phyloP scores from a whole-genome alignment of 2,113 vertebrate species.

The Hydrolagus affinis region DNA sequence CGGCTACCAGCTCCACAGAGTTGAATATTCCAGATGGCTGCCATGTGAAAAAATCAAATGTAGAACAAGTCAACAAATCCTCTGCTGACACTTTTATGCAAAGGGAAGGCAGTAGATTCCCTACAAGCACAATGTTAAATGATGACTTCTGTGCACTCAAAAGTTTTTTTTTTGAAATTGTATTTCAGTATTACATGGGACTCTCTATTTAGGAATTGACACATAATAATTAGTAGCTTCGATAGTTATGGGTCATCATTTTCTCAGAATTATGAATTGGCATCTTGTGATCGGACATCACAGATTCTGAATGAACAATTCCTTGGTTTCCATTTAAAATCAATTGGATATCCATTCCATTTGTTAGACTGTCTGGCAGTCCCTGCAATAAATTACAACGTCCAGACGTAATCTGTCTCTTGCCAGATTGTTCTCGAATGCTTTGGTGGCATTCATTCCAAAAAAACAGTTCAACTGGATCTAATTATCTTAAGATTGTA shows the following conservation, averaged over 20 bases:
- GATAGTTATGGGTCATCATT: too few relatives aligned
- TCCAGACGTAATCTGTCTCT: background rate
- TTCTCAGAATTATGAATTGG: too few relatives aligned
- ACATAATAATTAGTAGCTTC: too few relatives aligned
- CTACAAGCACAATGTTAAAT: background rate
- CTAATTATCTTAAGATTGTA: background rate
- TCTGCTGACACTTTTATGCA: background rate
- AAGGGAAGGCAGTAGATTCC: too few relatives aligned
- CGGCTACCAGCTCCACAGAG: background rate
- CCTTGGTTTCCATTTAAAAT: background rate
- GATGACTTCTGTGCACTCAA: background rate
- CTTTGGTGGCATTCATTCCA: background rate
- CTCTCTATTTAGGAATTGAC: too few relatives aligned
- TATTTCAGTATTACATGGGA: too few relatives aligned
- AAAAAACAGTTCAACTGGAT: background rate
- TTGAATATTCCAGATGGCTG: background rate
- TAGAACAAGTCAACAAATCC: background rate
- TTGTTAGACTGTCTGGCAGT: background rate
- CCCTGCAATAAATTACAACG: too few relatives aligned
- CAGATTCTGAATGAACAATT: too few relatives aligned
- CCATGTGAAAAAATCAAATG: background rate
- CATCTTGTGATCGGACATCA: too few relatives aligned
- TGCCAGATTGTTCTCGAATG: background rate
- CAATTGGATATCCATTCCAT: background rate
- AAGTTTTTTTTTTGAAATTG: too few relatives aligned